Conservation (phyloP, 2,113 vertebrate species). For the Etheostoma cragini region DNA sequence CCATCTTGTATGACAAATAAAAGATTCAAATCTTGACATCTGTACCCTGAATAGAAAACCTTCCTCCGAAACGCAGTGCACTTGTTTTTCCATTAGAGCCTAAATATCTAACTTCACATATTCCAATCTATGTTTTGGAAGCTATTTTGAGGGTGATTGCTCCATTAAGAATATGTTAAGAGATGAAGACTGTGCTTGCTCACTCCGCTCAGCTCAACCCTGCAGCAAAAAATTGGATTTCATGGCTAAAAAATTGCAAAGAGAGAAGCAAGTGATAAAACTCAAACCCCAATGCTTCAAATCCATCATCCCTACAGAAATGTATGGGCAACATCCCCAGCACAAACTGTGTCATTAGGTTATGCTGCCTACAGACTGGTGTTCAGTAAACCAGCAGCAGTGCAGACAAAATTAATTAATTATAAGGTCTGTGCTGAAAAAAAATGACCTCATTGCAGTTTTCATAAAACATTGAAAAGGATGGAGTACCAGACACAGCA, state of each 20-base stretch:
- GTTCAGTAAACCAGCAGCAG: constrained; percentile 15
- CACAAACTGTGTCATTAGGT: not conserved
- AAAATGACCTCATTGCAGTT: not conserved
- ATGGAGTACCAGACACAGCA: not conserved
- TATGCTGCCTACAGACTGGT: not conserved
- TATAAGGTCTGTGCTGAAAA: not conserved
- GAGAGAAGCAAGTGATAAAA: constrained; percentile 12
- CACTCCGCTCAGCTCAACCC: constrained; percentile 5
- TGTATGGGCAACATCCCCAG: not conserved
- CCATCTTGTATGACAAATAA: not conserved
- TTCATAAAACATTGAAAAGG: not conserved
- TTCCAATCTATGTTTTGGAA: constrained; percentile 1
- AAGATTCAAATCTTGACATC: not conserved
- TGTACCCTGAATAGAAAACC: not conserved
- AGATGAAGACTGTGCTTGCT: not conserved
- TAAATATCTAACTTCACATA: not conserved
- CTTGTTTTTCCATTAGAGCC: not conserved
- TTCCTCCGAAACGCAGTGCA: not conserved
- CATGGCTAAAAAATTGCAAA: constrained; percentile 21
- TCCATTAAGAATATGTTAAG: constrained; percentile 7
- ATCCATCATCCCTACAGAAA: not conserved
- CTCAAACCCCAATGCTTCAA: constrained; percentile 1
- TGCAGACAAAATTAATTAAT: not conserved
- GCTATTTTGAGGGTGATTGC: not conserved
- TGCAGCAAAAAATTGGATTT: constrained; percentile 39